Conservation (phyloP, 2,888 invertebrate genomes). For the Agrochola macilenta region DNA sequence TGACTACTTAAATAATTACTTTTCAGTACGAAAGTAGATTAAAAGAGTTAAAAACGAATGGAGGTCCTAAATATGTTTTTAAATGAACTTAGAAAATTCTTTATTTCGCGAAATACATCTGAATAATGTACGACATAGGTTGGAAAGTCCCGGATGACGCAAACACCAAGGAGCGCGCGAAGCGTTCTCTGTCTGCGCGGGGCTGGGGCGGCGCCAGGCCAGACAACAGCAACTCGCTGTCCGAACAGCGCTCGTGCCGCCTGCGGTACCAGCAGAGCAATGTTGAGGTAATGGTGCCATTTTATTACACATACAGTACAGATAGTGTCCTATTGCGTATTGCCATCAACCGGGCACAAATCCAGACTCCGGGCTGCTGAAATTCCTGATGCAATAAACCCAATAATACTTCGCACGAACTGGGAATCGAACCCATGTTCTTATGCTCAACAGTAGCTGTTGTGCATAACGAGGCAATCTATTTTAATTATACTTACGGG, state of each 20-base stretch:
- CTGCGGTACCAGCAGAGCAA: conserved; percentile 97
- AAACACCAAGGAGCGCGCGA: conserved; percentile 90
- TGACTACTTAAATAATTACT: neutral
- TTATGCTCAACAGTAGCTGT: too few species aligned
- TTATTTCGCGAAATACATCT: neutral
- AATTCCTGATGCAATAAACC: neutral
- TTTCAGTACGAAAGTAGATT: neutral
- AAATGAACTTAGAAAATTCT: neutral
- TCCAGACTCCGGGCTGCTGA: neutral
- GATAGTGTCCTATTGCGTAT: too few species aligned
- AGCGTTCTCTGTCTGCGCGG: conserved; percentile 90
- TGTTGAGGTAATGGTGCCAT: conserved; percentile 91
- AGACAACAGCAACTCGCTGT: conserved; percentile 92
- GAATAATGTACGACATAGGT: conserved; percentile 82
- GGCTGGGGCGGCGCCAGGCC: conserved; percentile 91
- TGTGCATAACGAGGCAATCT: neutral
- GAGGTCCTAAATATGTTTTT: too few species aligned
- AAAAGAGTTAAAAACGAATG: neutral
- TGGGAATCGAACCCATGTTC: neutral
- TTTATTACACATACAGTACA: neutral
- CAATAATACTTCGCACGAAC: neutral
- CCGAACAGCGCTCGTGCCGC: conserved; percentile 93
- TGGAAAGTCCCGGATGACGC: conserved; percentile 97
- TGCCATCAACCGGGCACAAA: neutral
- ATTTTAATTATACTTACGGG: neutral